Percentiles rank a stretch among this genome's conserved stretches.
Conservation (phyloP, 2,888 invertebrate genomes). For the Pecten maximus region DNA sequence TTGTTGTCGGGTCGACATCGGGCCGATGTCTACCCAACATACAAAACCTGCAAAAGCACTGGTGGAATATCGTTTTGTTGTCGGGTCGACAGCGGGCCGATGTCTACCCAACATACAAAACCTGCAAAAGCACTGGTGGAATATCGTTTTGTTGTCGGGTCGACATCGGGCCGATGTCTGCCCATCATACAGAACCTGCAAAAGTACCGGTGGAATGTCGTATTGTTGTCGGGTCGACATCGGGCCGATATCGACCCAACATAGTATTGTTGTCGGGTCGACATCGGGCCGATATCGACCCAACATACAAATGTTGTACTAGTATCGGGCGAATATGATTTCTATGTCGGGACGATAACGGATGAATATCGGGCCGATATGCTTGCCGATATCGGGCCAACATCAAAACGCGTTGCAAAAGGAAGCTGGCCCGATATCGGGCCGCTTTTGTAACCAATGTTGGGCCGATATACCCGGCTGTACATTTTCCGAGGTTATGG, state of each 20-base stretch:
- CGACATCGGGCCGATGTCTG: neutral
- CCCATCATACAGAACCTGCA: neutral
- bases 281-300: no score
- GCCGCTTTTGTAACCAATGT: neutral
- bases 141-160: neutral
- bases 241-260: no score
- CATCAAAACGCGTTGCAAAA: neutral
- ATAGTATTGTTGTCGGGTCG: no score
- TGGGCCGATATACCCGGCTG: conserved; percentile 1
- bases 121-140: no score
- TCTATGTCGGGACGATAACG: neutral
- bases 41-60: neutral
- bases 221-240: neutral
- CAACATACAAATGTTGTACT: no score
- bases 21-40: neutral
- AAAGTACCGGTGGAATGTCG: neutral
- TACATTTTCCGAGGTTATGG: no score
- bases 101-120: neutral
- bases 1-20: neutral
- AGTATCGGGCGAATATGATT: neutral
- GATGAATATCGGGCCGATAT: neutral
- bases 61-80: neutral
- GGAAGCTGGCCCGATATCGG: neutral
- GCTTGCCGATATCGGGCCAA: neutral
- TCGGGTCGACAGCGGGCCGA: neutral